Percentiles rank a stretch among this genome's conserved stretches.
phyloP scores from a whole-genome alignment of 2,888 invertebrate species.

The Melanargia galathea region DNA sequence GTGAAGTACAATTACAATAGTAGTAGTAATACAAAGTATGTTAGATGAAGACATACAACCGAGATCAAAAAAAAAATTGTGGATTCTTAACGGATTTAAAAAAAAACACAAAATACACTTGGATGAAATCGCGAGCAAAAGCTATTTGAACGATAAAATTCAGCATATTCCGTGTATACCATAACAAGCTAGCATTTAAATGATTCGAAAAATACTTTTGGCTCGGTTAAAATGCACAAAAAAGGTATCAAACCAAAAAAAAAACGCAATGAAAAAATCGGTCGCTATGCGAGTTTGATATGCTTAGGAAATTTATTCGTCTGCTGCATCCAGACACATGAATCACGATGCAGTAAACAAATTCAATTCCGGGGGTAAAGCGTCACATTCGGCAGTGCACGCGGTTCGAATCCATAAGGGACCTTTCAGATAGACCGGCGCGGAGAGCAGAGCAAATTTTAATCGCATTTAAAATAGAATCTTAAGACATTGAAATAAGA shows the following conservation, averaged over 20 bases:
- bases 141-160: background rate
- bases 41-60: too few species aligned
- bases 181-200: background rate
- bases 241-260: conserved; percentile 24
- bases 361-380: conserved; percentile 65
- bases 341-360: conserved; percentile 75
- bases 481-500: too few species aligned
- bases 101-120: too few species aligned
- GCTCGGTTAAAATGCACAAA: conserved; percentile 9
- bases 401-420: conserved; percentile 48
- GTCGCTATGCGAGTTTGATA: conserved; percentile 30
- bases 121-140: too few species aligned
- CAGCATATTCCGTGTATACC: background rate
- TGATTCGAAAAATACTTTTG: background rate
- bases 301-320: conserved; percentile 67
- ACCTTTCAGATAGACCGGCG: too few species aligned
- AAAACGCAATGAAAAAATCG: conserved; percentile 18
- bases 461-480: too few species aligned
- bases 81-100: too few species aligned
- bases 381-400: conserved; percentile 42
- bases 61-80: too few species aligned
- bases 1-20: too few species aligned
- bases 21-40: too few species aligned
- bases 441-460: too few species aligned
- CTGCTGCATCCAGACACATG: conserved; percentile 76